Percentiles rank a stretch among this genome's conserved stretches.
These are phyloP conservation scores for Anniella stebbinsi DNA, from an alignment of 2,797 vertebrate genomes.

Conservation along the genomic window DNA sequence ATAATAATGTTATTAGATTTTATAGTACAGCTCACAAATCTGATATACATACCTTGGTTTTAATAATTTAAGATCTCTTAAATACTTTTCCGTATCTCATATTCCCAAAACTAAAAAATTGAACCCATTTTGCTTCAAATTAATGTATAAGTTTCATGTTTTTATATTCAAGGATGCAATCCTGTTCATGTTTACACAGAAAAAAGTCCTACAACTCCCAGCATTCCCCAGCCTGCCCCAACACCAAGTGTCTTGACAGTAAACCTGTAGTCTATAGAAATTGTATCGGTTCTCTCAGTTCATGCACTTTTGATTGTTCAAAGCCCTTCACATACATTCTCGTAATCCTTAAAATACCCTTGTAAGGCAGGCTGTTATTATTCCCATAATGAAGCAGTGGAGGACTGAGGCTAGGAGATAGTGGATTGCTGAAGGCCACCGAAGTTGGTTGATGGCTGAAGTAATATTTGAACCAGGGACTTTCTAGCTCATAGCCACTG, in stretches of 20 bases:
- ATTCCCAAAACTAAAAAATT: background rate
- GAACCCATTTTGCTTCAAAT: background rate
- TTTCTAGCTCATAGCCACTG: background rate
- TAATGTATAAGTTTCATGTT: background rate
- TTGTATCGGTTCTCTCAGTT: background rate
- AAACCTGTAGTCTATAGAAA: background rate
- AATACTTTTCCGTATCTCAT: background rate
- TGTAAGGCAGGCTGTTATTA: background rate
- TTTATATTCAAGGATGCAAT: background rate
- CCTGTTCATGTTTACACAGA: no score
- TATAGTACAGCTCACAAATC: background rate
- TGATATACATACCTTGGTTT: background rate
- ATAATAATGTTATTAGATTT: background rate
- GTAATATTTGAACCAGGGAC: background rate
- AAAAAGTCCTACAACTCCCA: no score
- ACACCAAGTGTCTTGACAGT: background rate
- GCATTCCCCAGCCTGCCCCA: no score
- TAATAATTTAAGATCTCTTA: background rate
- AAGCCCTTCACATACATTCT: background rate
- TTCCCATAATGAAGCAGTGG: background rate
- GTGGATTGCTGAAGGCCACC: background rate
- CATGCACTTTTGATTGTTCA: background rate
- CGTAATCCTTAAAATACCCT: background rate
- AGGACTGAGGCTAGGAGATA: background rate
- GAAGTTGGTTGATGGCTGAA: background rate